Evolutionary conservation across 2,888 invertebrate species (phyloP), one percentile per base, ranked within the genome.

Genomic region (Drosophila hamatofila): DNA sequence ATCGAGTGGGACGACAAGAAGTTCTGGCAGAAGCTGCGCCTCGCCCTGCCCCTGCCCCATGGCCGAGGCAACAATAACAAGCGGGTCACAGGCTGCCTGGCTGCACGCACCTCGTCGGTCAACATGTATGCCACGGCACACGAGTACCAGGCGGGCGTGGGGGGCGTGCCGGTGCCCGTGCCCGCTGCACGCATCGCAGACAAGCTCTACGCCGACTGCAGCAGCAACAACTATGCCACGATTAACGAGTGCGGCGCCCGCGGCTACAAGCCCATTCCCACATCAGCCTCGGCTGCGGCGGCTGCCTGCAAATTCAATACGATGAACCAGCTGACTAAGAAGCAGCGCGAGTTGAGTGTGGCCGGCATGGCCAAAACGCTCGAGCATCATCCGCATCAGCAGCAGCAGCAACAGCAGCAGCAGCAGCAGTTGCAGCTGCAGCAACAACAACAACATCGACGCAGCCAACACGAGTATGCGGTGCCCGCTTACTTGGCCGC

Each of bases 1-100:
- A 96, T 99, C 91, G 97, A 97, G 93, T 97, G 97, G 96, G 97
- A 97, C 77, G 98, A 99, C 93, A 96, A 97, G 92, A 96, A 97
- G 92, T 99, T 99, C 94, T 99, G 99, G 99, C 97, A 98, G 92
- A 98, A 98, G 93, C 94, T 99, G 76, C 95, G 97, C 91, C 97
- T 97, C 91, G 97, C 97, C 62, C 95, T 98, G 95, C 98, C 98
- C 69, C 97, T 91, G 60, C 85, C 90, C 12, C 78, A 88, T 16
- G 78, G 80, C 4, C 77, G 89, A 4, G 88, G 76, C 63, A 91
- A 91, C 64, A 91, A 80, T 63, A 92, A 91, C 65, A 91, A 91
- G 35, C 86, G 90, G 0, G 77, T 69, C 0, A 79, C 83, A 30
- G 91, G 92, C 69, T 92, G 92, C 48, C 84, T 89, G 23, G 81